These are phyloP conservation scores for Aphis gossypii DNA, from an alignment of 1,140 invertebrate species.

Conservation along the genomic window DNA sequence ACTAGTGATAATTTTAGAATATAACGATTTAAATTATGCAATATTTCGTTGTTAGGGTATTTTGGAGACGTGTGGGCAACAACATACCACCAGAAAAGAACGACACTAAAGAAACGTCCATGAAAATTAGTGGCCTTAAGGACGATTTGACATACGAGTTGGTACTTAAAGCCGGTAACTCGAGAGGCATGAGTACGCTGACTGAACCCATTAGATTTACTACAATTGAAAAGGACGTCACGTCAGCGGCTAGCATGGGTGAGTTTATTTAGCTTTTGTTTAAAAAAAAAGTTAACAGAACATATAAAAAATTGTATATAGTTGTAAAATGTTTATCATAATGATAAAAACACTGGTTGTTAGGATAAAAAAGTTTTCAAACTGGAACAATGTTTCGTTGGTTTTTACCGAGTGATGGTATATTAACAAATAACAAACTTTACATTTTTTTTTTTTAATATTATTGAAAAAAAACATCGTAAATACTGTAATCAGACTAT, in stretches of 20 bases:
- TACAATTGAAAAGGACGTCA: conserved; percentile 73
- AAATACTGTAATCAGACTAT: not conserved
- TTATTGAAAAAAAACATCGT: not conserved
- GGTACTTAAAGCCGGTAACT: conserved; percentile 82
- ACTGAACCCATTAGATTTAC: conserved; percentile 77
- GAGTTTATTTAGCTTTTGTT: conserved; percentile 58
- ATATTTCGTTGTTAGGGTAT: conserved; percentile 64
- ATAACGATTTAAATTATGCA: not conserved
- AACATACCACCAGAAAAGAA: conserved; percentile 69
- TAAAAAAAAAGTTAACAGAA: not conserved
- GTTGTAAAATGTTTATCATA: not conserved
- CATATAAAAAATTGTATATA: not conserved
- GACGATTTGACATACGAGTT: conserved; percentile 79
- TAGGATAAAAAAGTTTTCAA: not conserved
- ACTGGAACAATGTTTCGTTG: not conserved
- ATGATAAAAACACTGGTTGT: not conserved
- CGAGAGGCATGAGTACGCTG: conserved; percentile 77
- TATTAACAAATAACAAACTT: not conserved
- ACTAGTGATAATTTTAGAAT: not conserved
- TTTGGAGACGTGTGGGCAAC: conserved; percentile 66
- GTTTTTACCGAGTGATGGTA: not conserved
- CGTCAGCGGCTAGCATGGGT: conserved; percentile 70
- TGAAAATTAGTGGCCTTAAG: conserved; percentile 74
- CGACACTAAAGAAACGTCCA: conserved; percentile 75
- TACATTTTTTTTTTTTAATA: not conserved